phyloP scores from a whole-genome alignment of 2,797 vertebrate genomes.

The Parambassis ranga region DNA sequence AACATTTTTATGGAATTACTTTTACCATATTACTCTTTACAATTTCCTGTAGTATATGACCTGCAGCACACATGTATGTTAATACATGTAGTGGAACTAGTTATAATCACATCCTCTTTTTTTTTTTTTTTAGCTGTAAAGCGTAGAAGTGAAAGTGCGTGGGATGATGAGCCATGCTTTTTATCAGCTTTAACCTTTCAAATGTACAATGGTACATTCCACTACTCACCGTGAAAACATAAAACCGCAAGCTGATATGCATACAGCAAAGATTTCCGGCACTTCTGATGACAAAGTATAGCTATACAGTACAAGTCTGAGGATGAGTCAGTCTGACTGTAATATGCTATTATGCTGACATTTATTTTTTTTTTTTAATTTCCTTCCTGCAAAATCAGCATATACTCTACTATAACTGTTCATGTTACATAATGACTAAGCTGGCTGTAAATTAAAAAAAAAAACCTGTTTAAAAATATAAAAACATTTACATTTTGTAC shows the following conservation, averaged over 20 bases:
- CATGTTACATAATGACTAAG: too few relatives aligned
- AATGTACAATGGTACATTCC: not conserved
- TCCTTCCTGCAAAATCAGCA: not conserved
- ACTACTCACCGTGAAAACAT: not conserved
- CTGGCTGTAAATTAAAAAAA: too few relatives aligned
- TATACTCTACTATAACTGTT: not conserved
- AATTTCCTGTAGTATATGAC: too few relatives aligned
- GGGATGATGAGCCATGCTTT: not conserved
- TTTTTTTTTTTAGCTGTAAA: constrained; percentile 20
- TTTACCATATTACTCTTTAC: too few relatives aligned
- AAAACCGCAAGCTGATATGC: constrained; percentile 37
- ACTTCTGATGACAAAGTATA: constrained; percentile 11
- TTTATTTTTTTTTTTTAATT: constrained; percentile 1
- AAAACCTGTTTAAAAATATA: too few relatives aligned
- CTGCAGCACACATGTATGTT: constrained; percentile 3
- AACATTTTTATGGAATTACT: too few relatives aligned
- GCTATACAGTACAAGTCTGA: not conserved
- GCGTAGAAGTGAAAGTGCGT: constrained; percentile 45
- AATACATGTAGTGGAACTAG: constrained; percentile 8
- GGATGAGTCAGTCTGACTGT: not conserved
- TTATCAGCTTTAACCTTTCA: constrained; percentile 46
- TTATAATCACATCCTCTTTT: constrained; percentile 47
- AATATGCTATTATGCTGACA: not conserved
- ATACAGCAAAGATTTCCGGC: constrained; percentile 20
- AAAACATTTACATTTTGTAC: too few relatives aligned